phyloP scores from a whole-genome alignment of 2,113 vertebrate genomes.

The Motacilla alba region DNA sequence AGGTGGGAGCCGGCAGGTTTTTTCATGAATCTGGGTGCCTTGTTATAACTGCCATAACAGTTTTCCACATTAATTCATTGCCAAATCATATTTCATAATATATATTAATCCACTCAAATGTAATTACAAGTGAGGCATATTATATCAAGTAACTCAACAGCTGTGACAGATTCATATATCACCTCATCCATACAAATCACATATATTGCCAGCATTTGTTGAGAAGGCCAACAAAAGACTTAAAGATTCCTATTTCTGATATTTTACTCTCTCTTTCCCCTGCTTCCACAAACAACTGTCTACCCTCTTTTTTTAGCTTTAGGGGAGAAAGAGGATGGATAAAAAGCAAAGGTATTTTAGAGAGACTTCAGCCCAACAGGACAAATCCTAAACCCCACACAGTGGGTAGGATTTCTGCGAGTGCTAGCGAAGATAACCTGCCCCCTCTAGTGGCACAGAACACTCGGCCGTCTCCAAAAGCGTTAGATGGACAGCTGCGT shows the following conservation, averaged over 20 bases:
- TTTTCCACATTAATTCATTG: background rate
- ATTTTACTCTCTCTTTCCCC: background rate
- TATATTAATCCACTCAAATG: background rate
- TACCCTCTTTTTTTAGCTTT: background rate
- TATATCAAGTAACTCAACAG: background rate
- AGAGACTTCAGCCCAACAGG: background rate
- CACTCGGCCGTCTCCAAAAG: background rate
- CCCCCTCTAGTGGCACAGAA: conserved; percentile 19
- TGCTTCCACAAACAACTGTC: background rate
- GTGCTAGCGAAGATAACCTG: background rate
- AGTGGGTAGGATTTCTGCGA: rapidly evolving
- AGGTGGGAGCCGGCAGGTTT: background rate
- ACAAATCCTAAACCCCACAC: background rate
- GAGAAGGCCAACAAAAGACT: background rate
- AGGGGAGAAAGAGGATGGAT: rapidly evolving
- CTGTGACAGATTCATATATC: background rate
- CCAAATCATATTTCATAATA: background rate
- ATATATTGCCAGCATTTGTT: background rate
- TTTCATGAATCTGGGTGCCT: background rate
- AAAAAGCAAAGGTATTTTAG: background rate
- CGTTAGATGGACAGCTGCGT: rapidly evolving
- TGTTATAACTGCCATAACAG: background rate
- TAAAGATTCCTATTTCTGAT: background rate
- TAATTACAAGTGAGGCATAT: background rate
- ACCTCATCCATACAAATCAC: background rate